Conservation (phyloP, 2,888 invertebrate species). For the Linnaemya vulpina region DNA sequence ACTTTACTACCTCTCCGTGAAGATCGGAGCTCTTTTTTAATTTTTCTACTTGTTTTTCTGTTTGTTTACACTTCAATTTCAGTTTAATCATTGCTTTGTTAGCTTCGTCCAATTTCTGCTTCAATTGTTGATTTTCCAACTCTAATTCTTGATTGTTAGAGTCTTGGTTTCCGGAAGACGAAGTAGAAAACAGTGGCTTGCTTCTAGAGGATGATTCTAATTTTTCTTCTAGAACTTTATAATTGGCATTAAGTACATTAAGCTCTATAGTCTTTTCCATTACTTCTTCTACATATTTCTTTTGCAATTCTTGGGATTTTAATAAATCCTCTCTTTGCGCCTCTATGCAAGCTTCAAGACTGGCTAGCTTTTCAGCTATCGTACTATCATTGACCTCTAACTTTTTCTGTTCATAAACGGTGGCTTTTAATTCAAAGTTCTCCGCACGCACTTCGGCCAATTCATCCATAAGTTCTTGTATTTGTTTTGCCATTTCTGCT, state of each 20-base stretch:
- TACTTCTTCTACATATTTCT: conserved; percentile 84
- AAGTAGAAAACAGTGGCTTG: conserved; percentile 79
- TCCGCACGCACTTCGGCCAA: conserved; percentile 61
- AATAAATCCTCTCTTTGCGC: conserved; percentile 84
- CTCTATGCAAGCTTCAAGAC: conserved; percentile 84
- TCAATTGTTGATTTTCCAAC: conserved; percentile 84
- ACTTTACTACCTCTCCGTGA: conserved; percentile 87
- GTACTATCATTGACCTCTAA: conserved; percentile 85
- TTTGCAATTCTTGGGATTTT: conserved; percentile 84
- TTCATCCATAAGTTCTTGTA: conserved; percentile 76
- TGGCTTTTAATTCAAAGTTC: conserved; percentile 60
- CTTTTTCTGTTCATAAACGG: conserved; percentile 76
- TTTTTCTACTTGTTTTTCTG: conserved; percentile 89
- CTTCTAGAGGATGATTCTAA: conserved; percentile 76
- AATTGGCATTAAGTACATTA: conserved; percentile 83
- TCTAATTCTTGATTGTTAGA: conserved; percentile 75
- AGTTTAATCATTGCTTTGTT: conserved; percentile 85
- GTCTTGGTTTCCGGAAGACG: conserved; percentile 72
- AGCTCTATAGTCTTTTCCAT: conserved; percentile 85
- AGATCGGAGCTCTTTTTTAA: conserved; percentile 87
- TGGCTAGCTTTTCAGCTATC: conserved; percentile 80
- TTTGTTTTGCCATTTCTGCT: conserved; percentile 79
- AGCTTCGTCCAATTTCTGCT: conserved; percentile 88
- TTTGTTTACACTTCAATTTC: conserved; percentile 87
- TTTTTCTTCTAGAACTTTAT: conserved; percentile 82